Evolutionary conservation across 2,888 invertebrate species (phyloP).

Genomic region (Dorcus hopei): DNA sequence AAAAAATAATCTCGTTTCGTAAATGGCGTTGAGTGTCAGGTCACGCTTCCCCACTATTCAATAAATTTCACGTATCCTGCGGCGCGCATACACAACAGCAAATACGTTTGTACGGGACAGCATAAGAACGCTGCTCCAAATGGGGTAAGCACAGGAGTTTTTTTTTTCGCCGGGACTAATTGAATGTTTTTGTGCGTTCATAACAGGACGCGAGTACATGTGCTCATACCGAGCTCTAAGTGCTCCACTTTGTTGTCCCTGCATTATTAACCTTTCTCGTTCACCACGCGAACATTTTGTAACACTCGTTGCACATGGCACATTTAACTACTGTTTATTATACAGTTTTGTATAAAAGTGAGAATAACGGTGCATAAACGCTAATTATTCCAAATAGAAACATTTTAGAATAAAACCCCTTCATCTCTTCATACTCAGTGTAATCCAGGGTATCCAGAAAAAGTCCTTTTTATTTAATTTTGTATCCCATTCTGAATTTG

Average conservation of each 20-base stretch:
- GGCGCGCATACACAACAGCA: neutral
- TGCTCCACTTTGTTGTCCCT: neutral
- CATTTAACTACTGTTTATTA: neutral
- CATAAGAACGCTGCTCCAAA: neutral
- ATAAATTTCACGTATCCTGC: neutral
- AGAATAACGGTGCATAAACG: no score
- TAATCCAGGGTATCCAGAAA: no score
- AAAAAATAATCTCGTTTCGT: neutral
- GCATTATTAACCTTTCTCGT: neutral
- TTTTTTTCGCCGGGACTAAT: neutral
- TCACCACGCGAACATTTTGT: neutral
- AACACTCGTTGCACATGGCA: neutral
- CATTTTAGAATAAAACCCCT: no score
- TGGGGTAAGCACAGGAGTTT: neutral
- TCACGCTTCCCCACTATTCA: neutral
- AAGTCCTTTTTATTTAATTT: no score
- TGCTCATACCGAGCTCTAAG: neutral
- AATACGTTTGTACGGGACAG: no score
- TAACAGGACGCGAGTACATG: neutral
- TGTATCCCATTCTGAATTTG: no score
- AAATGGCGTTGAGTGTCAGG: neutral
- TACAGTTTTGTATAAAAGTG: neutral
- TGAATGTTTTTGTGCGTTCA: constrained; percentile 2
- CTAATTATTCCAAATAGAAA: no score
- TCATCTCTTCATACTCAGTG: no score